A percentile compares a stretch with the other conserved stretches of the same genome.
These are phyloP conservation scores for Dolichotis patagonum DNA, from an alignment of 2,113 vertebrate genomes.

Conservation along the genomic window DNA sequence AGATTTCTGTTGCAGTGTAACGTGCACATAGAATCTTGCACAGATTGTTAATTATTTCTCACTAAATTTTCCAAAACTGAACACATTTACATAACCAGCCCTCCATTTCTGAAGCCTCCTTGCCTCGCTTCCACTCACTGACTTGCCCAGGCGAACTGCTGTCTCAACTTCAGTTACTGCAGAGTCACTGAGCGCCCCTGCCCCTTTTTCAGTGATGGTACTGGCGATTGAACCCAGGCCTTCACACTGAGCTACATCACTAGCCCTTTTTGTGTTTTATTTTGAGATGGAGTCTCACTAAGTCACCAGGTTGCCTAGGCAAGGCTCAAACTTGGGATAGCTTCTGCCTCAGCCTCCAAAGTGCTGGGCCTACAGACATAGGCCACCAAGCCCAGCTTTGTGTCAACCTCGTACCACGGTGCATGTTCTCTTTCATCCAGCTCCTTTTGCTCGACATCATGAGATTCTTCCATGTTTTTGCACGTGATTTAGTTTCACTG, in stretches of 20 bases:
- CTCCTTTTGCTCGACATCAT: not conserved
- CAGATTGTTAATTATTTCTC: not conserved
- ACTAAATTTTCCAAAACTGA: not conserved
- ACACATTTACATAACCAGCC: not conserved
- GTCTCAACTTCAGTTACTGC: not conserved
- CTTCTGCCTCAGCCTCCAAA: not conserved
- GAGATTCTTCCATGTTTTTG: not conserved
- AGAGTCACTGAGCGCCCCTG: not conserved
- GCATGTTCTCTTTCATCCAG: not conserved
- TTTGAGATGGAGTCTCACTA: not conserved
- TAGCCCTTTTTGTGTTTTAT: not conserved
- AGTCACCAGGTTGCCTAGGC: not conserved
- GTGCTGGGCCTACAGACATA: not conserved
- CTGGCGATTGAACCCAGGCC: not conserved
- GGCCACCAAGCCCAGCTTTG: not conserved
- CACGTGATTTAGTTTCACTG: not conserved
- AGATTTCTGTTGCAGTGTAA: not conserved
- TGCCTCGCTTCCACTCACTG: not conserved
- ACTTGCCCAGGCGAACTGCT: not conserved
- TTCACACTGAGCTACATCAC: not conserved
- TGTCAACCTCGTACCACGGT: not conserved
- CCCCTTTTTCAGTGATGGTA: not conserved
- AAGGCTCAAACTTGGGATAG: not conserved
- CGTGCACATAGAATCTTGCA: not conserved
- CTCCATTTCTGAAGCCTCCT: not conserved